Evolutionary conservation across 2,888 invertebrate species (phyloP).

Genomic region (Idaea dimidiata): DNA sequence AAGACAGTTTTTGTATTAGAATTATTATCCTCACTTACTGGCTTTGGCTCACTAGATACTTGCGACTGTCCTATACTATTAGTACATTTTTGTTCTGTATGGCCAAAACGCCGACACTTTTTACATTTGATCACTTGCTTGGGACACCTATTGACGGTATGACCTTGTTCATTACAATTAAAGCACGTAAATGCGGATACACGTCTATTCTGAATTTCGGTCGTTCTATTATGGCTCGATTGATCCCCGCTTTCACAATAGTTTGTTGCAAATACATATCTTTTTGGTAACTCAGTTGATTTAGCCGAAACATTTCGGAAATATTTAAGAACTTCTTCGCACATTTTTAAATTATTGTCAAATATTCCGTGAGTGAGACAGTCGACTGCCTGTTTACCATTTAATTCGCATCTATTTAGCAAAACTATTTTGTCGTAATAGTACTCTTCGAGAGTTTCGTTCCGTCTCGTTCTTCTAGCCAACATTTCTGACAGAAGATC

Average conservation of each 20-base stretch:
- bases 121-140: background rate
- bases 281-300: background rate
- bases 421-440: slow-evolving; percentile 26
- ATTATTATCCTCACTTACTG: background rate
- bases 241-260: background rate
- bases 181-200: background rate
- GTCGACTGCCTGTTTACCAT: slow-evolving; percentile 19
- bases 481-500: slow-evolving; percentile 24
- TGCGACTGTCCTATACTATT: background rate
- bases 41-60: background rate
- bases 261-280: background rate
- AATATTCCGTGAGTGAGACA: slow-evolving; percentile 8
- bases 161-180: background rate
- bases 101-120: background rate
- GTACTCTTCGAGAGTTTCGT: slow-evolving; percentile 20
- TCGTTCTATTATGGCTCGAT: background rate
- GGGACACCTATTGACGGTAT: background rate
- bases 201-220: background rate
- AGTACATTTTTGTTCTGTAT: background rate
- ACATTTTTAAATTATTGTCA: background rate
- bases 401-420: slow-evolving; percentile 20
- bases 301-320: background rate
- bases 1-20: background rate
- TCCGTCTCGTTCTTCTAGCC: slow-evolving; percentile 14
- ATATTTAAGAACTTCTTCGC: background rate